Base-by-base conservation (phyloP, 2,888 invertebrate species). In the Luffia ferchaultella region DNA sequence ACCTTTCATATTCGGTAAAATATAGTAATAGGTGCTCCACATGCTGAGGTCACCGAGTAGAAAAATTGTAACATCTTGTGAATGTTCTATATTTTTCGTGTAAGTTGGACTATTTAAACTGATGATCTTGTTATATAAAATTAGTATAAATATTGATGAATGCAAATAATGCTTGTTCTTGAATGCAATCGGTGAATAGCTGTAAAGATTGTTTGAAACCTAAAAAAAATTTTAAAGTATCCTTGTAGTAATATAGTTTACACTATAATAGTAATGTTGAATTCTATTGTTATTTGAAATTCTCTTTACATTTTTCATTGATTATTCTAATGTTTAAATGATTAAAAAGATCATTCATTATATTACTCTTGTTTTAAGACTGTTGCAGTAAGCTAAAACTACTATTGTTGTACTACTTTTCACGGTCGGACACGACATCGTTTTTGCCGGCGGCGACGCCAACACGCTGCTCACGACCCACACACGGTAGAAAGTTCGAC, bases 1-100 rank as follows among this genome's bases (percentile, higher is more conserved):
- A 70, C 62, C 67, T 70, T 68, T 70, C 67, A 62, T 65, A 65
- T 62, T 62, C 30, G 12, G 30, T 30, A 12, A 30, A 3, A 12
- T 30, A 7, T 30, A n/a, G n/a, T n/a, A n/a, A n/a, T n/a, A n/a
- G n/a, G n/a, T n/a, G n/a, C n/a, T n/a, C n/a, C n/a, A n/a, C n/a
- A n/a, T n/a, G n/a, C n/a, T n/a, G n/a, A n/a, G n/a, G n/a, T n/a
- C n/a, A n/a, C n/a, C n/a, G n/a, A n/a, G n/a, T n/a, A n/a, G n/a
- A n/a, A n/a, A n/a, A n/a, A n/a, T n/a, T n/a, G n/a, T n/a, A n/a
- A n/a, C n/a, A n/a, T n/a, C n/a, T n/a, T n/a, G n/a, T n/a, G n/a
- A n/a, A n/a, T n/a, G n/a, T n/a, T n/a, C n/a, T n/a, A n/a, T n/a
- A n/a, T n/a, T n/a, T n/a, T n/a, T n/a, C n/a, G n/a, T n/a, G n/a